Percentiles rank a stretch among this genome's conserved stretches.
phyloP scores from a whole-genome alignment of 1,140 invertebrate species.

The Drosophila orena region DNA sequence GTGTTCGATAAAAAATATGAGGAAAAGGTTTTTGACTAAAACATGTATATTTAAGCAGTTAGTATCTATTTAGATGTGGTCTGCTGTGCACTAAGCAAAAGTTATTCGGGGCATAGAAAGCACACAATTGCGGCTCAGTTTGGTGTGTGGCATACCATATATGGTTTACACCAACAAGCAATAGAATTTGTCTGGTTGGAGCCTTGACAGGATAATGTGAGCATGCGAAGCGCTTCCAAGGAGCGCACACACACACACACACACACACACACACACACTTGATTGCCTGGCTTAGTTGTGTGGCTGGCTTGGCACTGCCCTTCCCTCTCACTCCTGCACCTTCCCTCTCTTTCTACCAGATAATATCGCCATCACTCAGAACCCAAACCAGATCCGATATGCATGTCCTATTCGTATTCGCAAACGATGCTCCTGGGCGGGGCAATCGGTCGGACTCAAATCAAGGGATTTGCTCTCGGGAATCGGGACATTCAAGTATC shows the following conservation, averaged over 20 bases:
- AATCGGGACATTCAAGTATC: not conserved
- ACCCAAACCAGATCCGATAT: constrained; percentile 68
- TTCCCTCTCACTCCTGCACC: not conserved
- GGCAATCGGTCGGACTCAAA: constrained; percentile 60
- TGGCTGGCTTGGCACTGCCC: constrained; percentile 18
- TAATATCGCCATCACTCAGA: constrained; percentile 76
- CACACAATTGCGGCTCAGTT: constrained; percentile 48
- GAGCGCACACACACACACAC: constrained; percentile 24
- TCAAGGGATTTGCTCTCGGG: constrained; percentile 20
- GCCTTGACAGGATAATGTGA: constrained; percentile 62
- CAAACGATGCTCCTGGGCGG: constrained; percentile 56
- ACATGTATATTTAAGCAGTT: not conserved
- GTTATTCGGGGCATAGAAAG: constrained; percentile 13
- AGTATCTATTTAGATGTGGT: constrained; percentile 5
- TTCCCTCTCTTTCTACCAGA: not conserved
- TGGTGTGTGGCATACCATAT: constrained; percentile 1
- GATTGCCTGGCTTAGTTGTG: constrained; percentile 41
- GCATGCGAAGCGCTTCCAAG: constrained; percentile 46
- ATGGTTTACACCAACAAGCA: constrained; percentile 58
- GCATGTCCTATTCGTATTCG: constrained; percentile 47
- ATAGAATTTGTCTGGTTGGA: constrained; percentile 62
- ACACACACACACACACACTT: constrained; percentile 20
- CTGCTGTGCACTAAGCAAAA: not conserved
- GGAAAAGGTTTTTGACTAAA: no score
- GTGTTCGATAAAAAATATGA: no score